Percentiles rank a stretch among this genome's conserved stretches.
Evolutionary conservation across 2,888 invertebrate genomes (phyloP).

Genomic region (Phasia obesa): DNA sequence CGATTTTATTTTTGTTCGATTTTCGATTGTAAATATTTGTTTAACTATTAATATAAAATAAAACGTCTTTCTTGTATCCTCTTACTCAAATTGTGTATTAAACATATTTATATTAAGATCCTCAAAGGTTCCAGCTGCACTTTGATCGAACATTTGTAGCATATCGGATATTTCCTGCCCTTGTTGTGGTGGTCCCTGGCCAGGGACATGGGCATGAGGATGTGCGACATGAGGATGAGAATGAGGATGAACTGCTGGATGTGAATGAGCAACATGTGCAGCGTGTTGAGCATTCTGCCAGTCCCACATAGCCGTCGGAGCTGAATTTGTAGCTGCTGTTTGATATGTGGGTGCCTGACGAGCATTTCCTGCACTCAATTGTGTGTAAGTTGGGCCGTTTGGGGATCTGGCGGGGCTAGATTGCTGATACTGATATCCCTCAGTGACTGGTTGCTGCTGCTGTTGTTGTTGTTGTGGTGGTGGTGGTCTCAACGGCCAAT

Average conservation of each 20-base stretch:
- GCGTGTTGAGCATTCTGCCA: constrained; percentile 86
- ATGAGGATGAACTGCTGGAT: constrained; percentile 80
- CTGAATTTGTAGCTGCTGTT: constrained; percentile 77
- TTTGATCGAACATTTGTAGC: constrained; percentile 95
- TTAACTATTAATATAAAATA: neutral
- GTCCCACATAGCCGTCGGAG: constrained; percentile 88
- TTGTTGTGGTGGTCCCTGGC: constrained; percentile 84
- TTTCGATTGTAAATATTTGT: constrained; percentile 5
- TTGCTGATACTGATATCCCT: constrained; percentile 87
- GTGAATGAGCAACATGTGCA: constrained; percentile 81
- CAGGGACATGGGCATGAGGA: constrained; percentile 80
- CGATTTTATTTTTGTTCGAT: constrained; percentile 9
- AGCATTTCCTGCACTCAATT: constrained; percentile 87
- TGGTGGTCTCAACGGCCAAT: constrained; percentile 79
- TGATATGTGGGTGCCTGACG: constrained; percentile 84
- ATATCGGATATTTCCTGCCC: constrained; percentile 94
- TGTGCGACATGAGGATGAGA: constrained; percentile 76
- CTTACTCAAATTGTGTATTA: constrained; percentile 89
- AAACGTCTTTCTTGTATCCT: neutral
- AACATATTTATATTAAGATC: constrained; percentile 95
- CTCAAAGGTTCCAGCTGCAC: constrained; percentile 91
- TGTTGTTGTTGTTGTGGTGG: constrained; percentile 80
- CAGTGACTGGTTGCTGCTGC: constrained; percentile 85
- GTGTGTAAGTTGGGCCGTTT: constrained; percentile 92
- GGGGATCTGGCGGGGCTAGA: constrained; percentile 92